Base-by-base conservation (phyloP, 2,113 vertebrate genomes). In the Actenoides hombroni region DNA sequence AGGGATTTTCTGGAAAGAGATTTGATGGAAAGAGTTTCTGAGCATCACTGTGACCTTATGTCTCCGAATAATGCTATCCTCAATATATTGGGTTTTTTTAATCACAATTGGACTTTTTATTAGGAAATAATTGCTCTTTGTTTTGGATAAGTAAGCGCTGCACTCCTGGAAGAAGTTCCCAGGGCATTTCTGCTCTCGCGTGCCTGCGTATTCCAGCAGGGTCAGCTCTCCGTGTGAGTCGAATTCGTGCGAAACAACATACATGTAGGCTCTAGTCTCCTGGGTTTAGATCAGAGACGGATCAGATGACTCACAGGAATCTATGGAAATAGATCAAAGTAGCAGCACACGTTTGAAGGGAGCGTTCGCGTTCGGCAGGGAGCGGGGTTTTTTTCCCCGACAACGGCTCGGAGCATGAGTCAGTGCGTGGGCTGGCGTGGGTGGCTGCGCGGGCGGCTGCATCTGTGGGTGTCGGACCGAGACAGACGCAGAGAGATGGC, bases 391-490 rank as follows among this genome's bases (percentile, higher is more conserved):
- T 70, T 37, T 81, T 60, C 37, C 37, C 37, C 37, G 86, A 97
- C 96, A 91, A 8, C 68, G 70, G 60, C 95, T 96, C 10, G 59
- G 92, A 95, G 94, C 93, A 56, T 98, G 98, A 98, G 96, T 98
- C 97, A 98, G 88, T 95, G 82, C 82, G 94, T 92, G 96, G 97
- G 97, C 94, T 9, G 84, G 92, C 4, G 89, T 96, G 96, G 97
- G 97, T 24, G 92, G 92, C 84, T 67, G 83, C 89, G 89, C 92
- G 95, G 97, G 98, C 42, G 83, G 95, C 93, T 69, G 83, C 97
- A 95, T 97, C 97, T 95, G 98, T 95, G 97, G 98, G 98, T 97
- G 98, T 98, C 85, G 97, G 96, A 94, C 97, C 91, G 91, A 98
- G 96, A 97, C 96, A 97, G 97, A 96, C 84, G 71, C 91, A 89